phyloP scores from a whole-genome alignment of 2,888 invertebrate genomes.

The Endotricha flammealis region DNA sequence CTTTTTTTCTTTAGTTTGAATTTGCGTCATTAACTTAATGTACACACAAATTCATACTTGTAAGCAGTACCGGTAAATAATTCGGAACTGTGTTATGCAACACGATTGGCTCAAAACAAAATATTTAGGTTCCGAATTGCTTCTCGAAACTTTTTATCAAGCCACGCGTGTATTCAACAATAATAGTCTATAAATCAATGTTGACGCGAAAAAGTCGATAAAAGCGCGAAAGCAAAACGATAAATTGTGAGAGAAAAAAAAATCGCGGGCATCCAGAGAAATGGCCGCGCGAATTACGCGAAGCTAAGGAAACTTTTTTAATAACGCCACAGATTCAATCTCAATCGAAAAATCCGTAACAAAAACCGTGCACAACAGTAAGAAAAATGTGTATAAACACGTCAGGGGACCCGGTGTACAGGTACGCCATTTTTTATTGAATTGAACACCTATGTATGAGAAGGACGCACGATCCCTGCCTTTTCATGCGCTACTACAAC shows the following conservation, averaged over 20 bases:
- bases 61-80: no score
- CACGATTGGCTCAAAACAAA: slow-evolving; percentile 7
- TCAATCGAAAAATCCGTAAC: slow-evolving; percentile 70
- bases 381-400: slow-evolving; percentile 76
- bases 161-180: slow-evolving; percentile 25
- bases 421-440: slow-evolving; percentile 76
- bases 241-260: slow-evolving; percentile 49
- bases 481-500: slow-evolving; percentile 46
- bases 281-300: slow-evolving; percentile 56
- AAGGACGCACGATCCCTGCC: slow-evolving; percentile 54
- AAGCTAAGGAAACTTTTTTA: slow-evolving; percentile 64
- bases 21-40: no score
- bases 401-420: slow-evolving; percentile 65
- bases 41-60: no score
- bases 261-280: slow-evolving; percentile 48
- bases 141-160: slow-evolving; percentile 16
- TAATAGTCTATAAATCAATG: slow-evolving; percentile 42
- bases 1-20: no score
- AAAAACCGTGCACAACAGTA: slow-evolving; percentile 63
- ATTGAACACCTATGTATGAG: slow-evolving; percentile 68
- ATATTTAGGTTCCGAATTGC: slow-evolving; percentile 7
- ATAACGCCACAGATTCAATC: slow-evolving; percentile 68
- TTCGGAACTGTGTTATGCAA: no score
- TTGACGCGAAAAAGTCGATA: slow-evolving; percentile 25
- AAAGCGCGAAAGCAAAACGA: slow-evolving; percentile 27